Evolutionary conservation across 2,888 invertebrate species (phyloP), one percentile per base, ranked within the genome.

Genomic region (Cecidostiba fungosa): DNA sequence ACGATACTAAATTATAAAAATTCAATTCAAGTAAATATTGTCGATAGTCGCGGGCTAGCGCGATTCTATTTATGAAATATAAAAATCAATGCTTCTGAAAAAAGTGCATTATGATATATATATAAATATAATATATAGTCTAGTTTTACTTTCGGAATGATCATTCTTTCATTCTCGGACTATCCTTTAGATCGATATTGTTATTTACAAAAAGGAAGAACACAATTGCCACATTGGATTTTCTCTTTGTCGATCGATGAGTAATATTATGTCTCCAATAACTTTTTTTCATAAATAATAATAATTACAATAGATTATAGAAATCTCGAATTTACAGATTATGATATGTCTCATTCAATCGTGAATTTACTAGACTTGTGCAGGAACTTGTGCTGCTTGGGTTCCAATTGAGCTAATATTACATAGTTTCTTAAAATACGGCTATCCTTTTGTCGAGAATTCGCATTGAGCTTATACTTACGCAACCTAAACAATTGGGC

Each of bases 251-350:
- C 69, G 26, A 69, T 62, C 26, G 10, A 82, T 82, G 77, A 62
- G 62, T 78, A 83, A 8, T 85, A 84, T 74, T 76, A 85, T 80
- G 72, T 69, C 8, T 66, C 70, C 77, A 80, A 85, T 81, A 73
- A 80, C 50, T 54, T 86, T 86, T 78, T 19, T 62, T 59, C 59
- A 77, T 83, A 80, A 86, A 80, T 84, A 77, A 84, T 87, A 74
- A 87, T 86, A 84, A 87, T 85, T 86, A n/a, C n/a, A 85, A 86
- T 87, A 87, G 85, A 72, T 82, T 86, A 86, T 84, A 86, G 82
- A 85, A 86, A 85, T 87, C 77, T 85, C 74, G 73, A 87, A 88
- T 88, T 86, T 88, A 89, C 87, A 88, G 69, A 82, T 87, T 86
- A 85, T 88, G 85, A 86, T 87, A 86, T 88, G 87, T 88, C 87